Evolutionary conservation across 2,797 vertebrate species (phyloP).

Genomic region (Gymnodraco acuticeps): DNA sequence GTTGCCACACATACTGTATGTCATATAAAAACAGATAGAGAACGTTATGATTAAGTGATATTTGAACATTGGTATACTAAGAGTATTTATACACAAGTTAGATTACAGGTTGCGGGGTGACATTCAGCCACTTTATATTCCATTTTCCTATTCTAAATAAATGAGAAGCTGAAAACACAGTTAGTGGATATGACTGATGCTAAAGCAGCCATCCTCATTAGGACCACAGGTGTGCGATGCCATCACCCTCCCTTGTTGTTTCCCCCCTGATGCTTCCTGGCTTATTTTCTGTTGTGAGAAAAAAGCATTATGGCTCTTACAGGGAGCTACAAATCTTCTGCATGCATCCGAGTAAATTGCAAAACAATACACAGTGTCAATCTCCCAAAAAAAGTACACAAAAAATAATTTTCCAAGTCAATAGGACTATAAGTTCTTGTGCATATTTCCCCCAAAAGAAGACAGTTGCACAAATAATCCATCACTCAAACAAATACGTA

Average conservation of each 20-base stretch:
- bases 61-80: not conserved
- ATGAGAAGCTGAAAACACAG: slow-evolving; percentile 42
- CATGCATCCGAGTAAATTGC: slow-evolving; percentile 17
- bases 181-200: slow-evolving; percentile 60
- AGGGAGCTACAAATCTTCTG: slow-evolving; percentile 17
- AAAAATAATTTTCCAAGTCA: slow-evolving; percentile 35
- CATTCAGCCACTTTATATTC: slow-evolving; percentile 21
- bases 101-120: not conserved
- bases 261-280: slow-evolving; percentile 40
- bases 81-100: not conserved
- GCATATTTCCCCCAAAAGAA: slow-evolving; percentile 29
- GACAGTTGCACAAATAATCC: slow-evolving; percentile 65
- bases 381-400: not conserved
- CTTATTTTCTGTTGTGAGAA: slow-evolving; percentile 47
- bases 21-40: not conserved
- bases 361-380: slow-evolving; percentile 6
- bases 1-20: not conserved
- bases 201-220: slow-evolving; percentile 66
- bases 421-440: slow-evolving; percentile 28
- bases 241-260: slow-evolving; percentile 50
- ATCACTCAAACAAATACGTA: slow-evolving; percentile 70
- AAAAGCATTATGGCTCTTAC: slow-evolving; percentile 34
- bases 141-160: slow-evolving; percentile 42
- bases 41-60: not conserved
- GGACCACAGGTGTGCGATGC: slow-evolving; percentile 72